Evolutionary conservation across 2,113 vertebrate genomes (phyloP).

Genomic region (Colaptes auratus): DNA sequence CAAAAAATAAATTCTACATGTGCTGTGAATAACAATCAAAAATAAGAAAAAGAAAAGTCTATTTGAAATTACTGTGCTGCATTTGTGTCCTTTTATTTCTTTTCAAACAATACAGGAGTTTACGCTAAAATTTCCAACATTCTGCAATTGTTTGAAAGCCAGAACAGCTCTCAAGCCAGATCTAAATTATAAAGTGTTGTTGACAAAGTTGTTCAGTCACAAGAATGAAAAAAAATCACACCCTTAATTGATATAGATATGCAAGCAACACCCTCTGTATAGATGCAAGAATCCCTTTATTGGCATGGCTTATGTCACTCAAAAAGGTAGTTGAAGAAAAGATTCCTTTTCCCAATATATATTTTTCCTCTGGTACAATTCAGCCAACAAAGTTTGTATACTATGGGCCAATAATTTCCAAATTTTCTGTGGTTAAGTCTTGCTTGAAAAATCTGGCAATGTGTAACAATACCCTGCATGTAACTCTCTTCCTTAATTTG

Average conservation of each 20-base stretch:
- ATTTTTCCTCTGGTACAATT: neutral
- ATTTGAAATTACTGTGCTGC: neutral
- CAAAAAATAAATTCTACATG: neutral
- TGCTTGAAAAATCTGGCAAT: neutral
- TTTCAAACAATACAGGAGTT: constrained; percentile 29
- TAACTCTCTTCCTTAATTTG: neutral
- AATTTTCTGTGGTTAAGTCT: neutral
- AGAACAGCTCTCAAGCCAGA: constrained; percentile 56
- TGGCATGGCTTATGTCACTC: constrained; percentile 40
- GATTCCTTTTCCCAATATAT: neutral
- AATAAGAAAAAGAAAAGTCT: neutral
- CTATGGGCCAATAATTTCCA: neutral
- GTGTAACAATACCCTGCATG: neutral
- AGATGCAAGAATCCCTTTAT: constrained; percentile 41
- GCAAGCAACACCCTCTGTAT: constrained; percentile 49
- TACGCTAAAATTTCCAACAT: constrained; percentile 22
- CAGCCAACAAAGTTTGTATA: neutral
- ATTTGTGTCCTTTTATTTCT: constrained; percentile 10
- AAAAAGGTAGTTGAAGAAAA: constrained; percentile 28
- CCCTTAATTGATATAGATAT: constrained; percentile 61
- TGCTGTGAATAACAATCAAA: constrained; percentile 35
- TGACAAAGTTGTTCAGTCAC: constrained; percentile 54
- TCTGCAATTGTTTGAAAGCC: constrained; percentile 35
- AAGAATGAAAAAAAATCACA: constrained; percentile 53
- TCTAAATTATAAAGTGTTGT: constrained; percentile 67